Conservation (phyloP, 2,113 vertebrate genomes). For the Dasyprocta punctata region DNA sequence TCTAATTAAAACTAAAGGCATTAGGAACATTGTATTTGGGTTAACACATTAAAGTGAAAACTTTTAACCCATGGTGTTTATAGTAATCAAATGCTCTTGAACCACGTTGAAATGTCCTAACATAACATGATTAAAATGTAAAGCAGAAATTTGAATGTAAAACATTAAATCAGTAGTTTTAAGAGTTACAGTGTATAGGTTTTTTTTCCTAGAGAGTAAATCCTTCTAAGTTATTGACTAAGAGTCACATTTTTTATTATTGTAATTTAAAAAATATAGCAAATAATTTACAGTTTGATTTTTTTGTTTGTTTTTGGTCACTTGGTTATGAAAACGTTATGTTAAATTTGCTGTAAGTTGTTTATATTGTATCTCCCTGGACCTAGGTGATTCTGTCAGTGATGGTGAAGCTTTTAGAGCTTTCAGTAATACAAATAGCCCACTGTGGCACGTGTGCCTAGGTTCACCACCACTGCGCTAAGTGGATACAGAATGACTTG, state of each 20-base stretch:
- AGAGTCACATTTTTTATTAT: neutral
- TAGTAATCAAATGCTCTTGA: conserved; percentile 26
- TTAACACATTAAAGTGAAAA: conserved; percentile 24
- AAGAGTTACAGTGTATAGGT: neutral
- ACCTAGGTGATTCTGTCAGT: neutral
- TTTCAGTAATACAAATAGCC: neutral
- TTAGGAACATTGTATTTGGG: conserved; percentile 4
- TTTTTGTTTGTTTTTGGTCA: neutral
- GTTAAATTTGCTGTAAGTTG: neutral
- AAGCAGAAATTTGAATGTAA: conserved; percentile 45
- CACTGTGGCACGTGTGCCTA: neutral
- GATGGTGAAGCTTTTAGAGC: neutral
- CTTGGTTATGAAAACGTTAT: neutral
- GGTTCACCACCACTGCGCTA: neutral
- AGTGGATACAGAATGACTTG: neutral
- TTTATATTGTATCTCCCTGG: neutral
- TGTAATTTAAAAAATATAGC: neutral
- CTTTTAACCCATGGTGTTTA: neutral
- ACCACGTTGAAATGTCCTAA: conserved; percentile 15
- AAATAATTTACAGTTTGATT: conserved; percentile 27
- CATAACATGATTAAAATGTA: conserved; percentile 56
- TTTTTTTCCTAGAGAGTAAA: neutral
- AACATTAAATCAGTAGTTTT: neutral
- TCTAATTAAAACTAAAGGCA: neutral
- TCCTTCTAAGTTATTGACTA: conserved; percentile 46